Evolutionary conservation across 2,113 vertebrate species (phyloP), one percentile per base, ranked within the genome.

Genomic region (Apodemus speciosus): DNA sequence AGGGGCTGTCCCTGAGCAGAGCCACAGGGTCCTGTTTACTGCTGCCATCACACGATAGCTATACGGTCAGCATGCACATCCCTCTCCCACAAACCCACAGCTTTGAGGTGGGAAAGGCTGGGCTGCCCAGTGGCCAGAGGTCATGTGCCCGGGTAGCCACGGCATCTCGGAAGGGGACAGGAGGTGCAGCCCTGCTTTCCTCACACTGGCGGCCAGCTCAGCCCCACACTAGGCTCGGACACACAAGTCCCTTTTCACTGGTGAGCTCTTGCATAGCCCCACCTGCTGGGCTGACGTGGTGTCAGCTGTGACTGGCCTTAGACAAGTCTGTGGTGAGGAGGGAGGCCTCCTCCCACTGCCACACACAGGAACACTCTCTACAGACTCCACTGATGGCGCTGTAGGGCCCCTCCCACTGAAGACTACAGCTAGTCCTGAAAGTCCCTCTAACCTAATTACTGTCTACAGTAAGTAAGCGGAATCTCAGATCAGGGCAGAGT

Each of bases 11-110:
- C 20, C 60, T 5, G 81, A 58, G 27, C 66, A 2, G 2, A 6
- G 3, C 10, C 9, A 8, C 9, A 9, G 43, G 51, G 6, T 2
- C 38, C 4, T 71, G 11, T 5, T 0, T 2, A 25, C 3, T 43
- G 16, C 8, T 27, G 10, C 3, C 13, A 4, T 6, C 0, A n/a
- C 3, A 43, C 3, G 0, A 9, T 20, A 35, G 16, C 23, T 5
- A 62, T 46, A 27, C 9, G 10, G 18, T 18, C 2, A 11, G 21
- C 4, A 14, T 23, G 23, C 4, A 2, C 0, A 77, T 43, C 56
- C 66, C 35, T 13, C 25, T 25, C 58, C 60, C 27, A 38, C 46
- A 66, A 58, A 72, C 35, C 4, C 1, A 25, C 20, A 4, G 68
- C 51, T 35, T 18, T 11, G 14, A 20, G 10, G n/a, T 14, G 2